Base-by-base conservation (phyloP, 2,113 vertebrate species). In the Meles meles region DNA sequence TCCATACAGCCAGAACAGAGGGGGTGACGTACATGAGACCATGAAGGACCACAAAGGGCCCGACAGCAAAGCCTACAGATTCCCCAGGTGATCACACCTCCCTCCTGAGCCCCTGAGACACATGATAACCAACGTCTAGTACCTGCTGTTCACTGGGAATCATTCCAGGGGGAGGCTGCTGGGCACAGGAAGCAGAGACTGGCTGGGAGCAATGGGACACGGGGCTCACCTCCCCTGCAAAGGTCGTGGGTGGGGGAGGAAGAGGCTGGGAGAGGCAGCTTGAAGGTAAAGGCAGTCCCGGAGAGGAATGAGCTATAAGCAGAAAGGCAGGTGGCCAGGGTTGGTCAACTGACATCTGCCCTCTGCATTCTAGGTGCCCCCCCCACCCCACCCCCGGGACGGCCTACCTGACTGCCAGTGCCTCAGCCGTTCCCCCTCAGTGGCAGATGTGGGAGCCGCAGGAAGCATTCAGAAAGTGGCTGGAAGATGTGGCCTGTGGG, bases 311-410 rank as follows among this genome's bases (percentile, higher is more conserved):
- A 80, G 69, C 77, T 67, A 29, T 44, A 71, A 47, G n/a, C 76
- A 92, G 80, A 57, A 44, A 69, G 49, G 31, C 92, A 34, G 59
- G 67, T 0, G 21, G 59, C 67, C 76, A 57, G 37, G 76, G 80
- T 90, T 79, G 18, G 52, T 61, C 44, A 0, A 67, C 86, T 89
- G 95, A 2, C 25, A 55, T 67, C 90, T 98, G 96, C 86, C 89
- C 96, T 88, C 5, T 52, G 14, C 93, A 90, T 69, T 79, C 98
- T 20, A 89, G 74, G 81, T 55, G 90, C 79, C 95, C 89, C 90
- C 52, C 23, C 18, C 21, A 87, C n/a, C n/a, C n/a, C n/a, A n/a
- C n/a, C n/a, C n/a, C n/a, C n/a, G 10, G 79, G 0, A 18, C 29
- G 14, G 39, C 71, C 14, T 29, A 34, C 34, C 81, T 10, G 0